Evolutionary conservation across 2,888 invertebrate genomes (phyloP), one percentile per base, ranked within the genome.

Genomic region (Orthosia gracilis): DNA sequence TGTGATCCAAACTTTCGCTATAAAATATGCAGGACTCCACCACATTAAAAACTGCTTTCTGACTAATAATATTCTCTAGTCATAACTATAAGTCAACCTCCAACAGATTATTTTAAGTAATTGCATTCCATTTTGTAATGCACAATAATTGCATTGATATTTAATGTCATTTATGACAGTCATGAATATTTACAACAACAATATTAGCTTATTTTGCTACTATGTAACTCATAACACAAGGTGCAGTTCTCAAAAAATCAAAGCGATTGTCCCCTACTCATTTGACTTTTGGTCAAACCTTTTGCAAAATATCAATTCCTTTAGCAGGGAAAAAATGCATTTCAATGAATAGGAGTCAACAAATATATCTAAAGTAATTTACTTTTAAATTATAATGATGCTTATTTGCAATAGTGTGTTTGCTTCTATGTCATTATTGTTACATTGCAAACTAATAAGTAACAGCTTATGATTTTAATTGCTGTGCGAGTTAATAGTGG

Each of bases 401-500:
- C 45, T 9, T 45, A 61, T 17, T 31, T 40, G 21, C 21, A 15
- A 18, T 61, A 31, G 21, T 59, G 13, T 40, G 13, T 55, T 18
- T 45, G 23, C 21, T 18, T 31, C 12, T 57, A 21, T 55, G 7
- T 11, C 57, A n/a, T 31, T n/a, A 12, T 58, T 31, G 31, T 58
- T 31, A 58, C 18, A 17, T 45, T 45, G 45, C 45, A 40, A 45
- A 45, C 9, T 1, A 21, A 61, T 61, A 61, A 21, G 40, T 45
- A 15, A 40, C 7, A 40, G 64, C 40, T 63, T 15, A 23, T 15
- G 2, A n/a, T 52, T 52, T 52, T 23, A 40, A 23, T 65, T 45
- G 69, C 69, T 45, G 45, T 45, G 69, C 69, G 69, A 61, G 12
- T 23, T 26, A 40, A 45, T 61, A 45, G 9, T 40, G 40, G 40